Conservation (phyloP, 2,888 invertebrate species). For the Diaprepes abbreviatus region DNA sequence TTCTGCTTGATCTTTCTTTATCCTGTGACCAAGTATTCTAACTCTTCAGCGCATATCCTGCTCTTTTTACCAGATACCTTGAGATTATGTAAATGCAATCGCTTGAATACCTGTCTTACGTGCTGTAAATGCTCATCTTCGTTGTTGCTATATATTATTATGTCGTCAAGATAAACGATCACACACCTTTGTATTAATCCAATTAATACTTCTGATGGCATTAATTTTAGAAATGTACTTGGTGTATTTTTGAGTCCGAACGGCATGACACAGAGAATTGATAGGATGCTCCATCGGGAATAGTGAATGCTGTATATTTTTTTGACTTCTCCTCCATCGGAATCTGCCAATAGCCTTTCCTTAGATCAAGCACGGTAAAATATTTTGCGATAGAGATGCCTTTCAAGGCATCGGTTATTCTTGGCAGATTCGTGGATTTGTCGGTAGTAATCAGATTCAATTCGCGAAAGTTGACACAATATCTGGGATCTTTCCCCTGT, state of each 20-base stretch:
- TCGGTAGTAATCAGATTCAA: no score
- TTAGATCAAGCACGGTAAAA: constrained; percentile 34
- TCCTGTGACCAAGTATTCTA: constrained; percentile 19
- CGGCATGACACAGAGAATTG: no score
- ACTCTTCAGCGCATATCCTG: neutral
- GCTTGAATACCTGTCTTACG: neutral
- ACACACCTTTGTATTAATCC: neutral
- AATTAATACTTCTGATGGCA: neutral
- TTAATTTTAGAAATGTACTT: no score
- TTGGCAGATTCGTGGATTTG: constrained; percentile 1
- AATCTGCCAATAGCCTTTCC: constrained; percentile 47
- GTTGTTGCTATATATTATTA: neutral
- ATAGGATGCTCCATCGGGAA: no score
- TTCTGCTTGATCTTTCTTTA: neutral
- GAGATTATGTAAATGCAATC: neutral
- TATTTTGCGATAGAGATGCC: constrained; percentile 29
- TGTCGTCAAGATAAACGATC: constrained; percentile 21
- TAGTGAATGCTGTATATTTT: constrained; percentile 35
- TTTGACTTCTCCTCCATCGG: constrained; percentile 18
- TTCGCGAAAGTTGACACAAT: no score
- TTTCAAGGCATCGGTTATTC: no score
- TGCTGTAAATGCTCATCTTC: neutral
- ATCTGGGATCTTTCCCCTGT: neutral
- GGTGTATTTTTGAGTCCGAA: no score
- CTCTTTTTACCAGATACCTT: neutral